Base-by-base conservation (phyloP, 2,113 vertebrate genomes). In the Fregetta grallaria region DNA sequence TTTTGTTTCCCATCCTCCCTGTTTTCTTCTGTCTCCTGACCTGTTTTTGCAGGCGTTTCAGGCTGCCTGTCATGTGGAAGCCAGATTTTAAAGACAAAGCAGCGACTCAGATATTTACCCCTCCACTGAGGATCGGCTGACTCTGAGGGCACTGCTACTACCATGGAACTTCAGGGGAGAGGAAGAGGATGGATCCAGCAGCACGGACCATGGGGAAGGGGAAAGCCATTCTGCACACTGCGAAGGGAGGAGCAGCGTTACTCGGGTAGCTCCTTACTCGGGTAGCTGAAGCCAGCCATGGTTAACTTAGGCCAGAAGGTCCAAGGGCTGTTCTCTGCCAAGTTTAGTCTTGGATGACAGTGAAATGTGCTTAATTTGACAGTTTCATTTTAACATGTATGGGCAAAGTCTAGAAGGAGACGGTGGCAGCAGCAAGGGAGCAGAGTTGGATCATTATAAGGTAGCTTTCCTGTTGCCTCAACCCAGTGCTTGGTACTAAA, bases 271-370 rank as follows among this genome's bases (percentile, higher is more conserved):
- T 87, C 72, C 59, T 86, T 27, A 61, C 73, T 56, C 13, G 58
- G 76, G 78, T 74, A 97, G 75, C 61, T 94, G 88, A 95, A 94
- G 73, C 86, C 95, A 96, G 74, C 71, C 45, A 3, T 93, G 96
- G 90, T 95, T 96, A 97, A 95, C 95, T 95, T 63, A 58, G 96
- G 92, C 96, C 96, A 96, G 95, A 97, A 96, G 95, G 96, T 96
- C 96, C 95, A 94, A 94, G 82, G 86, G 94, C 72, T 95, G 77
- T 95, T 86, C 72, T 81, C 84, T 96, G 94, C 95, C 96, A 97
- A 96, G 93, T 97, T 95, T 95, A 96, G 86, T 94, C 87, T 82
- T 86, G 61, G 83, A 81, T 97, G 95, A 96, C 96, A 96, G 94
- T 94, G 94, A 97, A 95, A 96, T 83, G 81, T 88, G 89, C 74